These are phyloP conservation scores for Ditylenchus dipsaci DNA, from an alignment of 1,140 invertebrate genomes.

Conservation along the genomic window DNA sequence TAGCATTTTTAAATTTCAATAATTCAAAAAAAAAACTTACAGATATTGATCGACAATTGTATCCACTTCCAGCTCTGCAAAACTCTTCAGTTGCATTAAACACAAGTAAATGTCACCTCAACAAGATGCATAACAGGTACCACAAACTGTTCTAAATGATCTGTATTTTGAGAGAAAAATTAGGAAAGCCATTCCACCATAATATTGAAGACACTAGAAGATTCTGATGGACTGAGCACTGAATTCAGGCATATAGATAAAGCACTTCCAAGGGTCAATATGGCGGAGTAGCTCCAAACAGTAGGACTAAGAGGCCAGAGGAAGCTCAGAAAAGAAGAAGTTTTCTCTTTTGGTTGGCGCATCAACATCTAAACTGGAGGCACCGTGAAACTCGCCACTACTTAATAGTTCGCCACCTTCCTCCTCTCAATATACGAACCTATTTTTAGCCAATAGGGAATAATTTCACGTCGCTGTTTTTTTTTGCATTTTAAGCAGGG, in stretches of 20 bases:
- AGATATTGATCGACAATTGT: constrained; percentile 12
- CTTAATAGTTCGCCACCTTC: too few species aligned
- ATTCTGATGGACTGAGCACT: constrained; percentile 34
- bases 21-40: too few species aligned
- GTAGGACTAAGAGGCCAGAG: constrained; percentile 64
- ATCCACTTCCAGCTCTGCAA: neutral
- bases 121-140: neutral
- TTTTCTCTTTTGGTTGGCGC: constrained; percentile 67
- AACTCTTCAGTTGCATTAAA: too few species aligned
- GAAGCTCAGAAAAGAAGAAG: constrained; percentile 69
- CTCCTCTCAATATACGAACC: too few species aligned
- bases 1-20: too few species aligned
- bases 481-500: too few species aligned
- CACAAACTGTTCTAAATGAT: neutral
- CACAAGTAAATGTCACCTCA: neutral
- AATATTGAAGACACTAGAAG: constrained; percentile 9
- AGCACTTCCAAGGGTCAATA: constrained; percentile 38
- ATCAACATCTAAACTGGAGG: neutral
- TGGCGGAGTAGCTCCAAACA: constrained; percentile 64
- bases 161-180: neutral
- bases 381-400: too few species aligned
- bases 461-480: too few species aligned
- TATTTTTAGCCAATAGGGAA: too few species aligned
- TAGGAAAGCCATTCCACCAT: neutral
- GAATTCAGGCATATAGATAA: constrained; percentile 19